Base-by-base conservation (phyloP, 2,797 vertebrate species). In the Thalassophryne amazonica region DNA sequence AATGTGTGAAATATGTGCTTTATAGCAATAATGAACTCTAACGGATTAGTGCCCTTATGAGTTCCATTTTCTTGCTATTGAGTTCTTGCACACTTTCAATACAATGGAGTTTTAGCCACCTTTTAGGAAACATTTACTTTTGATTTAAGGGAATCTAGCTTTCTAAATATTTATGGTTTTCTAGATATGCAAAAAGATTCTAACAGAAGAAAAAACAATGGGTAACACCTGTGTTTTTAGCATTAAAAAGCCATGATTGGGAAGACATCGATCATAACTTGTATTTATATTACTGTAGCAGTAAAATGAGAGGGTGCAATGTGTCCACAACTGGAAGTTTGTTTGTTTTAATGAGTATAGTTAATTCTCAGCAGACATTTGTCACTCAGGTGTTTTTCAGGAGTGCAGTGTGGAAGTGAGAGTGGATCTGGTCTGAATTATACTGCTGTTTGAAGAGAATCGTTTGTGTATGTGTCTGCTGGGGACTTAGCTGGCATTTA, bases 321-420 rank as follows among this genome's bases (percentile, higher is more conserved):
- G 17, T 19, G n/a, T 58, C 53, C 56, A 5, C 51, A 70, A 58
- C 68, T 13, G 3, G 37, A 43, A 45, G 48, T 61, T 77, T 73
- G 60, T 81, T 74, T 73, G 60, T 81, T 74, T 70, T 54, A 13
- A 77, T 57, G 47, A 72, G 47, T 73, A 74, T 34, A 73, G 80
- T 67, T 62, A 57, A 58, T 64, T 71, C 80, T 61, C 69, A 48
- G 54, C 69, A 52, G 75, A 70, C 65, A 58, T 75, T 41, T 69
- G 73, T 49, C 27, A 23, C 62, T 52, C 5, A 60, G 42, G 51
- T 22, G 35, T 57, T 24, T 47, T 58, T 46, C 7, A 22, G 38
- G 21, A 39, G 27, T 13, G 12, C n/a, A 22, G 39, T 35, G 17
- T 3, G 6, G 31, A 41, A 27, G 48, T 50, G 42, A 0, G 21